Evolutionary conservation across 1,140 invertebrate species (phyloP), one percentile per base, ranked within the genome.

Genomic region (Zaprionus taronus): DNA sequence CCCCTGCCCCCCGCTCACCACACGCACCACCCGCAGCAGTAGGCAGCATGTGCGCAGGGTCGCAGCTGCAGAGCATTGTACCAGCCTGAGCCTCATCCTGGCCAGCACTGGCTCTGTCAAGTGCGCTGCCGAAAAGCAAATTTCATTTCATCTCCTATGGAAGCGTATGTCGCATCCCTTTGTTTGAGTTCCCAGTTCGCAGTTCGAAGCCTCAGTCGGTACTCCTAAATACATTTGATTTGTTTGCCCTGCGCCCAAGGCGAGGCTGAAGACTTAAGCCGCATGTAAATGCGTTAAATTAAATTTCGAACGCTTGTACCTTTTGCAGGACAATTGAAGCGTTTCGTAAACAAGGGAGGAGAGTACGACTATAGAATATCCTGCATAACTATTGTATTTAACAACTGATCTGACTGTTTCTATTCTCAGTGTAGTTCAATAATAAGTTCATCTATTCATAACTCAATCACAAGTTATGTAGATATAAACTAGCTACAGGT

Each of bases 211-310:
- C n/a, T n/a, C 14, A 41, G 47, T 51, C 47, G 47, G 73, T 78
- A 71, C 84, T 89, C 79, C 79, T 78, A 90, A 90, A 90, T 91
- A 91, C 72, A 85, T 90, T 86, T 90, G 82, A 90, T 90, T 90
- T 90, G 86, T 90, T 90, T 90, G 78, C 86, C 72, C 81, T 66
- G n/a, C 3, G 20, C 51, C 34, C 20, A 55, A 78, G 67, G 61
- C 53, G 76, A 71, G 55, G 44, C 41, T 34, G 49, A 78, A 83
- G 85, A 80, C 85, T 90, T 90, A 90, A 90, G 85, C 85, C 76
- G 79, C 85, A 90, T 90, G 85, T 90, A 90, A 90, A 90, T 90
- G 85, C 85, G 85, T 90, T 90, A 90, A 90, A 90, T 90, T 90
- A 90, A 90, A 90, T 90, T 90, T 90, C 81, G 80, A 90, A 84